These are phyloP conservation scores for Abramis brama DNA, from an alignment of 2,113 vertebrate genomes.

Conservation along the genomic window DNA sequence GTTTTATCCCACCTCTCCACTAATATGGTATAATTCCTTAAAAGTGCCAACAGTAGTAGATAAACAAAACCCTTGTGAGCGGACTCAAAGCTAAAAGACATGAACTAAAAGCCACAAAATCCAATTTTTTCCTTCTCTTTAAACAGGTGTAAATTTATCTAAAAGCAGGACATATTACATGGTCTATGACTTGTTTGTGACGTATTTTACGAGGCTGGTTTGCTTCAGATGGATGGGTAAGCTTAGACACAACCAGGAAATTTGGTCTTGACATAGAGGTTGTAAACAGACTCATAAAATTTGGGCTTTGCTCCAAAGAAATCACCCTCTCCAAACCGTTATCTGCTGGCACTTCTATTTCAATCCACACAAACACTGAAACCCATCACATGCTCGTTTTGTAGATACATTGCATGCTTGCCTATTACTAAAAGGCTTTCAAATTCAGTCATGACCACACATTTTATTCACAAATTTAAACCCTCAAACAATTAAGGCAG, in stretches of 20 bases:
- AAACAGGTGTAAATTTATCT: background rate
- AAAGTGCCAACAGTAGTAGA: background rate
- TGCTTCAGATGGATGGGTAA: background rate
- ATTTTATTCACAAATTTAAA: background rate
- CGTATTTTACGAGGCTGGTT: background rate
- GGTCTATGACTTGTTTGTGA: background rate
- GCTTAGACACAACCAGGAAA: constrained; percentile 3
- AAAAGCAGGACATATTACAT: background rate
- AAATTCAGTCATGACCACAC: background rate
- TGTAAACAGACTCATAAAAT: constrained; percentile 18
- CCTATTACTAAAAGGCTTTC: background rate
- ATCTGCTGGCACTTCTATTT: constrained; percentile 20
- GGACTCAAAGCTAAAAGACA: background rate
- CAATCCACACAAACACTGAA: constrained; percentile 19
- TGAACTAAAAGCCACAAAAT: background rate
- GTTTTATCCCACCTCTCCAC: background rate
- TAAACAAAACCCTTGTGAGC: background rate
- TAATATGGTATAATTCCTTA: background rate
- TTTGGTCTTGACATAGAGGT: background rate
- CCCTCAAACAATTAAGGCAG: background rate
- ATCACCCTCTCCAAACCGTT: constrained; percentile 27
- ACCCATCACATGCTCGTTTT: background rate
- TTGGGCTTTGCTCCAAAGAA: constrained; percentile 30
- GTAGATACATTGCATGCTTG: constrained; percentile 4
- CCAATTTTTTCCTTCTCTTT: background rate